Base-by-base conservation (phyloP, 2,113 vertebrate species). In the Entosphenus tridentatus region DNA sequence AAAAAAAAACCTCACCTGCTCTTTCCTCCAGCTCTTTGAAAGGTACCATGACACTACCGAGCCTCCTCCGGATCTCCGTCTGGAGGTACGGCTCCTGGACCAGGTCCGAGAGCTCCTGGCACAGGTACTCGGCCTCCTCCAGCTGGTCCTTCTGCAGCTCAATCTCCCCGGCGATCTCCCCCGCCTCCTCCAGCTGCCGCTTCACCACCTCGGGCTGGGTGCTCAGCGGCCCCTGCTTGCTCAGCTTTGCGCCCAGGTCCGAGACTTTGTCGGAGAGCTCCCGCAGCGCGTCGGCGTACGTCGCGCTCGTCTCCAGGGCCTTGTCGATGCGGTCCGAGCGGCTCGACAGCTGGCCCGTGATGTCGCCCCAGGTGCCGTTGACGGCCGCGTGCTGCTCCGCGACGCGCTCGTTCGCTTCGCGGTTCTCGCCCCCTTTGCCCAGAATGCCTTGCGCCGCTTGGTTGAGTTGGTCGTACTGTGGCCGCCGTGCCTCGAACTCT, bases 51-150 rank as follows among this genome's bases (percentile, higher is more conserved):
- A 98, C 86, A 0, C 85, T 84, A 74, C 87, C 84, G 76, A 96
- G 80, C 3, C 91, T 85, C 72, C 96, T 96, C 72, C 78, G 81
- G 16, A 98, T 78, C 78, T 98, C 95, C 14, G 96, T 89, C 72
- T 85, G 83, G 73, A 97, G 87, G 74, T 98, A 98, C 11, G 88
- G 88, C 70, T 98, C 95, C 4, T 80, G 87, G 3, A 97, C 87
- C 65, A 97, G 88, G 68, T 79, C 2, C 1, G 87, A 92, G 62
- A 98, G 82, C 74, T 88, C 88, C 14, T 76, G 71, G 4, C 89
- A 96, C 58, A 98, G 82, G 62, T 57, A 72, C 77, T 91, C 83
- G 0, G 92, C 91, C 76, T 86, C 83, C 0, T 74, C 71, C 11
- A 96, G 81, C 77, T 95, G 82, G 1, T 77, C 74, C 2, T 85